phyloP scores from a whole-genome alignment of 2,113 vertebrate genomes.

The Pheucticus melanocephalus region DNA sequence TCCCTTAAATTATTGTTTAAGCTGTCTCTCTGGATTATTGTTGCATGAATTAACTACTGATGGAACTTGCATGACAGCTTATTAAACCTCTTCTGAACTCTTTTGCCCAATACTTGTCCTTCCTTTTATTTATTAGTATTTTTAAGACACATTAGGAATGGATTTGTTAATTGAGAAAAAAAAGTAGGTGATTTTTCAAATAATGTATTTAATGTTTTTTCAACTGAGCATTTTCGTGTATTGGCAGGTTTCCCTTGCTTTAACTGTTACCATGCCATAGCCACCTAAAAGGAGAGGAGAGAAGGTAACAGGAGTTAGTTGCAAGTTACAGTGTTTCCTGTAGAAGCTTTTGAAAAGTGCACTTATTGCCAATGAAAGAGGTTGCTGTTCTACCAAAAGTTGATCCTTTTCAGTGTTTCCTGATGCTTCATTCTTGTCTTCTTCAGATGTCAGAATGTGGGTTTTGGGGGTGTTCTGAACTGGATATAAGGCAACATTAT shows the following conservation, averaged over 20 bases:
- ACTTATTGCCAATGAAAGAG: background rate
- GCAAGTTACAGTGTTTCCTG: background rate
- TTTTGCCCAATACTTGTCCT: background rate
- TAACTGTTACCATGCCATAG: background rate
- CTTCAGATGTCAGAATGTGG: background rate
- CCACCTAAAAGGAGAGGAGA: background rate
- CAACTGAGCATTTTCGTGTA: background rate
- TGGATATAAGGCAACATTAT: background rate
- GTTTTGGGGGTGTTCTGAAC: background rate
- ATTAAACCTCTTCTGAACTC: background rate
- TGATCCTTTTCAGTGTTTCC: background rate
- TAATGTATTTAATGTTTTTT: background rate
- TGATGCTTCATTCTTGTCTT: background rate
- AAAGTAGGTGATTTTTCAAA: background rate
- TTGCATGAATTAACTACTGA: background rate
- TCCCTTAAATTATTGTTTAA: background rate
- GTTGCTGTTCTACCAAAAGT: background rate
- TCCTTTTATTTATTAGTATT: background rate
- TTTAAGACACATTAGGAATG: background rate
- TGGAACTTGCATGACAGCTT: background rate
- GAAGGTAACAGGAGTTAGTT: background rate
- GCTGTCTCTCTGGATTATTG: background rate
- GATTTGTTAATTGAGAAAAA: background rate
- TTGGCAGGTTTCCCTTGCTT: background rate
- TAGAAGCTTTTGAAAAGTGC: background rate